Evolutionary conservation across 2,888 invertebrate species (phyloP).

Genomic region (Apodemia zela): DNA sequence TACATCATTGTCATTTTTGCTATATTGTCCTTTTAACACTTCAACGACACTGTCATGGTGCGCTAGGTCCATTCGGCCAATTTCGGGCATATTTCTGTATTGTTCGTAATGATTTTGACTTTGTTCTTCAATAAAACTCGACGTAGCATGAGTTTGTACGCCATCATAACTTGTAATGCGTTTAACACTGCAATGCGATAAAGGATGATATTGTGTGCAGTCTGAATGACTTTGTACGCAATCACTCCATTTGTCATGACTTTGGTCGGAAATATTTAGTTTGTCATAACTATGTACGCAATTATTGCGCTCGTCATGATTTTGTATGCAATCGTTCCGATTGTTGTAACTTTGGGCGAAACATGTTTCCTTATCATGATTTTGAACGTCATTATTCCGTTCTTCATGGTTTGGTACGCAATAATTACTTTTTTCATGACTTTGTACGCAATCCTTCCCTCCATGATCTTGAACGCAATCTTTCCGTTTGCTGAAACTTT

Average conservation of each 20-base stretch:
- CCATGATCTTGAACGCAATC: neutral
- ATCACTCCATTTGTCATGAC: neutral
- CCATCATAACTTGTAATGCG: neutral
- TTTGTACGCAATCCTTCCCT: neutral
- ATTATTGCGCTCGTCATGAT: neutral
- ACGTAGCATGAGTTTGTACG: conserved; percentile 2
- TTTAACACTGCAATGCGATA: neutral
- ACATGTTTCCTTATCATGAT: neutral
- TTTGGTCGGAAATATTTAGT: neutral
- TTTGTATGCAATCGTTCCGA: neutral
- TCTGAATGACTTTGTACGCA: neutral
- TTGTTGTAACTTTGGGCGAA: neutral
- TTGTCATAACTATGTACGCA: neutral
- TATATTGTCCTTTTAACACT: conserved; percentile 10
- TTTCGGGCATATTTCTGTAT: neutral
- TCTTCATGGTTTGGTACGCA: neutral
- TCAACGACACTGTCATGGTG: neutral
- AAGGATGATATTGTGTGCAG: neutral
- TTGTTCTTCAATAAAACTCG: neutral
- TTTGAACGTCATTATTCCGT: too few species aligned
- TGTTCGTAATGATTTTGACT: neutral
- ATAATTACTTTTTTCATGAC: neutral
- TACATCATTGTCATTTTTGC: conserved; percentile 6
- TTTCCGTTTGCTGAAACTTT: neutral
- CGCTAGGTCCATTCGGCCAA: neutral